A percentile compares a stretch with the other conserved stretches of the same genome.
phyloP scores from a whole-genome alignment of 2,797 vertebrate species.

The Pantherophis vulpinus region DNA sequence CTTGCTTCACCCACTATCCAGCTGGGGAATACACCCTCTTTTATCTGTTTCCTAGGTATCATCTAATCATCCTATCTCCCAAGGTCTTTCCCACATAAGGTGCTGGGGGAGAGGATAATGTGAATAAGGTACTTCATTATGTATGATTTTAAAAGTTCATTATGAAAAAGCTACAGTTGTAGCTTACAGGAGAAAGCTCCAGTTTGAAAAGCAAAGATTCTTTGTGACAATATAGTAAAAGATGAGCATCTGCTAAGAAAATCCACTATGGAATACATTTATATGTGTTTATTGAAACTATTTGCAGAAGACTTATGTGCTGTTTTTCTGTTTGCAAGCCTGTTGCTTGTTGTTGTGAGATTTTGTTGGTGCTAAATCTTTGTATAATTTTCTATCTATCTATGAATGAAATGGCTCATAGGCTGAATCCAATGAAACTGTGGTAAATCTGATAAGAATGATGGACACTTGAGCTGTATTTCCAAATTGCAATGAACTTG shows the following conservation, averaged over 20 bases:
- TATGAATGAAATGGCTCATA: neutral
- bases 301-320: neutral
- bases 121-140: neutral
- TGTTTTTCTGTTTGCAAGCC: neutral
- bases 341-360: neutral
- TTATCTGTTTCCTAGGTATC: neutral
- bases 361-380: neutral
- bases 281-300: neutral
- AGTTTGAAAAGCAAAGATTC: neutral
- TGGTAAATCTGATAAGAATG: slow-evolving; percentile 41
- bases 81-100: neutral
- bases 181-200: neutral
- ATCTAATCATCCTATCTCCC: neutral
- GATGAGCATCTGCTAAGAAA: neutral
- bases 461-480: slow-evolving; percentile 16
- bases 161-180: neutral
- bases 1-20: neutral
- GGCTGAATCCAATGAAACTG: slow-evolving; percentile 11
- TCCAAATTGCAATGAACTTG: slow-evolving; percentile 37
- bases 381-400: neutral
- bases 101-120: neutral
- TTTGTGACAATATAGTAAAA: neutral
- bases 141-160: neutral
- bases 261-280: neutral
- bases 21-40: neutral